A percentile compares a stretch with the other conserved stretches of the same genome.
Evolutionary conservation across 2,797 vertebrate genomes (phyloP).

Genomic region (Distichodus sexfasciatus): DNA sequence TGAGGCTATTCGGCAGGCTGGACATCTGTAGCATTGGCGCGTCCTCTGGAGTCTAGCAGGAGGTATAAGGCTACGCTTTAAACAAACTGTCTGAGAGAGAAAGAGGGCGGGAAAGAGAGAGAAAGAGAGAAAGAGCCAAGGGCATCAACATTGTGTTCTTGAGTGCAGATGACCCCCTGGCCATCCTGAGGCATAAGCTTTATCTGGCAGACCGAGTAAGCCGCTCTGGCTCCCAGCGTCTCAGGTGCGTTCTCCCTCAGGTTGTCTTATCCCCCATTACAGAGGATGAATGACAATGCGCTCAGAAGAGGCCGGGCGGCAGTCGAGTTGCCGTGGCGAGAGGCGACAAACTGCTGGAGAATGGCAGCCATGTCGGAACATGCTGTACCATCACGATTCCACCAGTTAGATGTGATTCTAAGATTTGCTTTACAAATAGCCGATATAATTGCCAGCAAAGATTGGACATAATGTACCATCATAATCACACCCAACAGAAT

Average conservation of each 20-base stretch:
- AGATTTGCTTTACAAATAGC: too few relatives aligned
- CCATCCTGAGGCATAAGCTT: constrained; percentile 78
- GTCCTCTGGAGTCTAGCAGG: constrained; percentile 16
- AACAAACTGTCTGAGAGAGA: constrained; percentile 35
- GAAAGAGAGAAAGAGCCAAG: constrained; percentile 57
- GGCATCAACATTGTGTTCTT: constrained; percentile 72
- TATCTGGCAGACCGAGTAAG: constrained; percentile 74
- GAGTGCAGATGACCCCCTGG: constrained; percentile 77
- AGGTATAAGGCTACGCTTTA: constrained; percentile 25
- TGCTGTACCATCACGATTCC: background rate
- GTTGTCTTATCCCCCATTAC: constrained; percentile 72
- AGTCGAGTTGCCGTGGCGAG: background rate
- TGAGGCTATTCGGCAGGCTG: constrained; percentile 2
- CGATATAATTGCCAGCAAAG: too few relatives aligned
- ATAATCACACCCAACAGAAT: too few relatives aligned
- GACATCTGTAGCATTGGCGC: constrained; percentile 33
- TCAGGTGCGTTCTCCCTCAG: constrained; percentile 66
- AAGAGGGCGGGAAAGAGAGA: constrained; percentile 52
- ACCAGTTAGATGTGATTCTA: too few relatives aligned
- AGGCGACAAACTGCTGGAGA: constrained; percentile 44
- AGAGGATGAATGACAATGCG: constrained; percentile 69
- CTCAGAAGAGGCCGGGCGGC: constrained; percentile 58
- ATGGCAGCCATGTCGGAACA: constrained; percentile 43
- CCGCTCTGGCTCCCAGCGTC: constrained; percentile 74
- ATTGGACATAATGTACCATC: too few relatives aligned